Conservation (phyloP, 2,797 vertebrate genomes). For the Muscicapa striata region DNA sequence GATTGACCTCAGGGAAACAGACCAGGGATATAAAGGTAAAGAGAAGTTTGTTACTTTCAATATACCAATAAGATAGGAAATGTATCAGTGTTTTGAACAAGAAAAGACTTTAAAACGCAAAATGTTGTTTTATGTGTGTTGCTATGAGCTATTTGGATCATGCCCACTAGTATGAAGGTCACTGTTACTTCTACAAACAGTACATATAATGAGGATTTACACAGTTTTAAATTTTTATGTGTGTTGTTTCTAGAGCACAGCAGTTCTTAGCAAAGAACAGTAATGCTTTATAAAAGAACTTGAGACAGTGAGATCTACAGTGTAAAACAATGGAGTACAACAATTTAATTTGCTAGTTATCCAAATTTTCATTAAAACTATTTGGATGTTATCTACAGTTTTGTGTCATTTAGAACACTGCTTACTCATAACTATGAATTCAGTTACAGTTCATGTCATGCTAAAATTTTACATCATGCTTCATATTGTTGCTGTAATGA, state of each 20-base stretch:
- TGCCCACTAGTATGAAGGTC: not conserved
- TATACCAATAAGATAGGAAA: not conserved
- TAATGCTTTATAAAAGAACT: not conserved
- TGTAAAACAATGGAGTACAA: not conserved
- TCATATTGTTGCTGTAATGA: not conserved
- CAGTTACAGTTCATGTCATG: not conserved
- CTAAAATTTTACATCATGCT: not conserved
- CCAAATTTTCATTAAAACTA: not conserved
- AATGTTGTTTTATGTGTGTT: accelerated
- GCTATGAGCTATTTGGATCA: not conserved
- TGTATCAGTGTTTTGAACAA: not conserved
- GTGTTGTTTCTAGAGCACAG: not conserved
- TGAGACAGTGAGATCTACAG: not conserved
- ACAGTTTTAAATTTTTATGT: not conserved
- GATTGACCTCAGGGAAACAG: constrained; percentile 99
- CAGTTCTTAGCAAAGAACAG: not conserved
- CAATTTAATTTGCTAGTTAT: not conserved
- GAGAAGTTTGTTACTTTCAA: not conserved
- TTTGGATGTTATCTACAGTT: not conserved
- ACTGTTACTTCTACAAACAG: not conserved
- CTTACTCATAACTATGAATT: not conserved
- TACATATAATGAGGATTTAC: not conserved
- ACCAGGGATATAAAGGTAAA: constrained; percentile 99
- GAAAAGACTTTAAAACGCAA: not conserved
- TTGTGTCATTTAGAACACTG: not conserved